Conservation (phyloP, 2,888 invertebrate species). For the Steinernema carpocapsae region DNA sequence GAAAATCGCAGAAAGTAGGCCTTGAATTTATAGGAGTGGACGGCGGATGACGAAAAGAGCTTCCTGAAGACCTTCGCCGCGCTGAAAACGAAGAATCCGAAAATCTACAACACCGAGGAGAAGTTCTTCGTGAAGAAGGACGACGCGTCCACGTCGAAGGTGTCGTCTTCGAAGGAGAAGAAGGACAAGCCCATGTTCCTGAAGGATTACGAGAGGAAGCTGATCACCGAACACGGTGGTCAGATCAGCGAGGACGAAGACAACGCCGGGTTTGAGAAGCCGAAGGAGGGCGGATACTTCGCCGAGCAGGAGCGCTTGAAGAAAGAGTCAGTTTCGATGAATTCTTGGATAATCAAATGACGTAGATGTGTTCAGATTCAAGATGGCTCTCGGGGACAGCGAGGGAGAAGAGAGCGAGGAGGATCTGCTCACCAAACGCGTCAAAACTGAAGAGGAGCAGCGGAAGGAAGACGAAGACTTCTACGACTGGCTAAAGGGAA, state of each 20-base stretch:
- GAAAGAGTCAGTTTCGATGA: conserved; percentile 74
- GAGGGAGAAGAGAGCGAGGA: conserved; percentile 71
- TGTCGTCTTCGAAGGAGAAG: conserved; percentile 48
- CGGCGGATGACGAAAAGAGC: conserved; percentile 80
- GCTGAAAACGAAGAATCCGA: conserved; percentile 85
- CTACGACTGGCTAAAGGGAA: conserved; percentile 81
- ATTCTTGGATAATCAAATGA: conserved; percentile 12
- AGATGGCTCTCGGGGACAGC: conserved; percentile 46
- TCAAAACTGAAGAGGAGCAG: conserved; percentile 69
- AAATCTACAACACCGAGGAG: conserved; percentile 81
- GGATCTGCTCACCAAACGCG: conserved; percentile 69
- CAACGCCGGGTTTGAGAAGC: conserved; percentile 41
- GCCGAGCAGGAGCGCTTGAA: conserved; percentile 75
- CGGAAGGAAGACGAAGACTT: conserved; percentile 74
- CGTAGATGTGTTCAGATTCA: conserved; percentile 50
- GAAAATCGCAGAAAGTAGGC: not conserved
- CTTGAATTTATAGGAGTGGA: conserved; percentile 72
- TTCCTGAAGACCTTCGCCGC: conserved; percentile 85
- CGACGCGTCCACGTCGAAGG: not conserved
- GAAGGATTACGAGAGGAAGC: conserved; percentile 81
- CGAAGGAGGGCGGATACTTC: conserved; percentile 49
- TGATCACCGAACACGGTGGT: conserved; percentile 78
- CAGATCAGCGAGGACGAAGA: conserved; percentile 70
- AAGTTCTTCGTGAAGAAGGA: conserved; percentile 76
- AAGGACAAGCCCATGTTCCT: conserved; percentile 76